Evolutionary conservation across 2,113 vertebrate genomes (phyloP).

Genomic region (Phoxinus phoxinus): DNA sequence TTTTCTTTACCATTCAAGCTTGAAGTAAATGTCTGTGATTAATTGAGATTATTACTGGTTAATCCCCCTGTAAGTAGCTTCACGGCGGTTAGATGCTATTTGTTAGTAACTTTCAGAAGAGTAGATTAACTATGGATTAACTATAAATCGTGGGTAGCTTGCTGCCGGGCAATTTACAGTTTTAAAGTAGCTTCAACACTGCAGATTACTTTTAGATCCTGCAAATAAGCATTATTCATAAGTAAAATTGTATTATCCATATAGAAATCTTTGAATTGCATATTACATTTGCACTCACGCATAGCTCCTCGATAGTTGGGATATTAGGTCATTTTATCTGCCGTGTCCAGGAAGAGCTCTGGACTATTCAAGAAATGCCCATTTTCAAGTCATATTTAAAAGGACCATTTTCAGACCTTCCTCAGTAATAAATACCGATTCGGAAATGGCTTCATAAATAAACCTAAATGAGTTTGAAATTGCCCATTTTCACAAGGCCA

Average conservation of each 20-base stretch:
- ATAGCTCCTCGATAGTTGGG: neutral
- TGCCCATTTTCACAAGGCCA: constrained; percentile 41
- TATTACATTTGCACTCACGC: constrained; percentile 11
- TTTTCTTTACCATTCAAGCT: neutral
- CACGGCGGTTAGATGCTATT: neutral
- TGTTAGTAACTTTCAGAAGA: neutral
- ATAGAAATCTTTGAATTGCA: constrained; percentile 6
- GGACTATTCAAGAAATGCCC: neutral
- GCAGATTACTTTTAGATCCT: neutral
- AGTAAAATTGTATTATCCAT: constrained; percentile 23
- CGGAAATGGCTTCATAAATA: constrained; percentile 38
- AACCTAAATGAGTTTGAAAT: constrained; percentile 46
- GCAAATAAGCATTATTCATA: constrained; percentile 2
- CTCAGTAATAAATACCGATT: constrained; percentile 27
- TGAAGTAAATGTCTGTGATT: neutral
- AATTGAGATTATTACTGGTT: neutral
- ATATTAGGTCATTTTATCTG: constrained; percentile 10
- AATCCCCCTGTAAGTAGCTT: neutral
- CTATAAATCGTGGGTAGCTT: neutral
- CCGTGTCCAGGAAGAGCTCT: constrained; percentile 18
- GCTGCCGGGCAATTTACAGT: neutral
- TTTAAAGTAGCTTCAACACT: neutral
- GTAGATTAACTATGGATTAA: constrained; percentile 7
- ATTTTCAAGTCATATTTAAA: constrained; percentile 22
- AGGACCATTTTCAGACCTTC: neutral